Evolutionary conservation across 2,797 vertebrate species (phyloP), one percentile per base, ranked within the genome.

Genomic region (Neosilurus mollespiculum): DNA sequence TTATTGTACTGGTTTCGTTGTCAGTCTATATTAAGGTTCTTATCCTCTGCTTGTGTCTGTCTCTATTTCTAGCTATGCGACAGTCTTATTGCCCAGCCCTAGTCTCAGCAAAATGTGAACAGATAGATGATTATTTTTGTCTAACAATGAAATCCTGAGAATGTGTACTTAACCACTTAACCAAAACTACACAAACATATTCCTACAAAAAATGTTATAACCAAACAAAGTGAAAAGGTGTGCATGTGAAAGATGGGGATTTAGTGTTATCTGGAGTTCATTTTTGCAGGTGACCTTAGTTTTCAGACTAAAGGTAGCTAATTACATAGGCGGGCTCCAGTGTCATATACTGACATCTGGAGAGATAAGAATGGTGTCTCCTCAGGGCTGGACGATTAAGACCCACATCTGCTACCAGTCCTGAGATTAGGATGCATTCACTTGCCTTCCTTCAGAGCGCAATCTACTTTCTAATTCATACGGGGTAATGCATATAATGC

Each of bases 361-460:
- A 72, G 18, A 80, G 85, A 84, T 84, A 84, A 88, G 61, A 83
- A 56, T 15, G 0, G 53, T 75, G 80, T 67, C 80, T 73, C 82
- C 80, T 75, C 53, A 70, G 15, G 56, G 61, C 65, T 80, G 26
- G 67, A 9, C 4, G 58, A 87, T 72, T 81, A 84, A 56, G 75
- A 83, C n/a, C 77, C 71, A 81, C 73, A 61, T 75, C 75, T 43
- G 62, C 78, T 80, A 54, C 69, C 20, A 49, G 72, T 54, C 16
- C 69, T 61, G 43, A 86, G 83, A 84, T 84, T 85, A 82, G 78
- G 76, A 85, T 79, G 53, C 72, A 77, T 87, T 81, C 79, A 71
- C 87, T 88, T 88, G 81, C 81, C 80, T 85, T 89, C 80, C 65
- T 87, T 51, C 81, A 77, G 71, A 78, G 65, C 78, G 56, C 83